These are phyloP conservation scores for Ciconia boyciana DNA, from an alignment of 2,113 vertebrate species.

Conservation along the genomic window DNA sequence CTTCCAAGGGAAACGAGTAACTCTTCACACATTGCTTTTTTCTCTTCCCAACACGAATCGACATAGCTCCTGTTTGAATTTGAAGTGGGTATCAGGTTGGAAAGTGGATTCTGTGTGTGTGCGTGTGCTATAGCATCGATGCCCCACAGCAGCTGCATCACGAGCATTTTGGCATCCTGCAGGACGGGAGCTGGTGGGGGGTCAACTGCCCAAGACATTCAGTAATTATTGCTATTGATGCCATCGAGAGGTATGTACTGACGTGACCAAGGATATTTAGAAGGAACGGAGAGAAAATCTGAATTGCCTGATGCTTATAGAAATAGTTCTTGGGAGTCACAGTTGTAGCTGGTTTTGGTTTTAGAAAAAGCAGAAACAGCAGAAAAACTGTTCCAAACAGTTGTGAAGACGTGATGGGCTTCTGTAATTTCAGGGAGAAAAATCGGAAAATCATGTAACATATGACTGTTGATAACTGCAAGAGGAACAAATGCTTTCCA, in stretches of 20 bases:
- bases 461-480: constrained; percentile 68
- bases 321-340: neutral
- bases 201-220: neutral
- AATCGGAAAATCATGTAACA: constrained; percentile 48
- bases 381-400: neutral
- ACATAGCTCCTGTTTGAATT: neutral
- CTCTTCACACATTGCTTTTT: neutral
- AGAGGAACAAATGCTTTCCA: constrained; percentile 72
- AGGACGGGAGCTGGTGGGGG: neutral
- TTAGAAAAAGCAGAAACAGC: neutral
- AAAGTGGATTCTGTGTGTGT: neutral
- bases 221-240: neutral
- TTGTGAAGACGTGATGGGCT: neutral
- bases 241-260: neutral
- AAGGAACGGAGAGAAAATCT: neutral
- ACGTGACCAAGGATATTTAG: neutral
- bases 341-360: neutral
- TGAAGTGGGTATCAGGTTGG: neutral
- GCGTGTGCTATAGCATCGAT: neutral
- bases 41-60: neutral
- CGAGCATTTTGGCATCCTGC: neutral
- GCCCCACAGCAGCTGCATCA: neutral
- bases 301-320: neutral
- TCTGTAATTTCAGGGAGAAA: constrained; percentile 24
- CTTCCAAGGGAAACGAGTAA: neutral